Base-by-base conservation (phyloP, 2,888 invertebrate genomes). In the Drosophila antonietae region DNA sequence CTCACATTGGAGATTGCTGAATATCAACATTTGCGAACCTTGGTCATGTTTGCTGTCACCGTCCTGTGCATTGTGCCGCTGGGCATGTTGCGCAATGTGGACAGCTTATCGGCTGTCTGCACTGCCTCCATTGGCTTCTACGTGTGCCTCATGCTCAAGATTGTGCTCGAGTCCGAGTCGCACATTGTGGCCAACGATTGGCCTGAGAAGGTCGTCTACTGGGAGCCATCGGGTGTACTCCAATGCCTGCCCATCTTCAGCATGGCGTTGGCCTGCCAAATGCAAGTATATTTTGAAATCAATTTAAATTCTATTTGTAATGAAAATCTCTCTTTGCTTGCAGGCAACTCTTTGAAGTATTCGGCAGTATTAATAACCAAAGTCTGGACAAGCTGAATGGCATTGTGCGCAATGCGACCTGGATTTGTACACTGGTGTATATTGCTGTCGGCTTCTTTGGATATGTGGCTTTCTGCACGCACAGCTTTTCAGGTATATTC, bases 181-280 rank as follows among this genome's bases (percentile, higher is more conserved):
- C 97, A 96, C 89, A 93, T 98, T 68, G 93, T 96, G 73, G 94
- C 95, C 0, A 95, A 95, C 6, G 96, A 96, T 83, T 98, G 97
- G 97, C 93, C 94, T 44, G 92, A 94, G 1, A 94, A 95, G 73
- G 95, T 97, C 3, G 94, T 95, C 82, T 95, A 95, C 90, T 98
- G 98, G 98, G 94, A 95, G 82, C 96, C 97, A 0, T 94, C 96
- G 0, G 98, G 98, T 0, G 93, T 98, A 67, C 93, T 99, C 57
- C 97, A 98, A 87, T 98, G 98, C 91, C 94, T 99, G 77, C 99
- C 99, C 0, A 99, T 99, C 83, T 98, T 99, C 93, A 97, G 98
- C 14, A 97, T 99, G 96, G 98, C 99, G 0, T 94, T 99, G 62
- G 98, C 98, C 76, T 99, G 99, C 93, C 99, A 99, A 93, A 98